Evolutionary conservation across 1,140 invertebrate species (phyloP), one percentile per base, ranked within the genome.

Genomic region (Brachionus paranguensis): DNA sequence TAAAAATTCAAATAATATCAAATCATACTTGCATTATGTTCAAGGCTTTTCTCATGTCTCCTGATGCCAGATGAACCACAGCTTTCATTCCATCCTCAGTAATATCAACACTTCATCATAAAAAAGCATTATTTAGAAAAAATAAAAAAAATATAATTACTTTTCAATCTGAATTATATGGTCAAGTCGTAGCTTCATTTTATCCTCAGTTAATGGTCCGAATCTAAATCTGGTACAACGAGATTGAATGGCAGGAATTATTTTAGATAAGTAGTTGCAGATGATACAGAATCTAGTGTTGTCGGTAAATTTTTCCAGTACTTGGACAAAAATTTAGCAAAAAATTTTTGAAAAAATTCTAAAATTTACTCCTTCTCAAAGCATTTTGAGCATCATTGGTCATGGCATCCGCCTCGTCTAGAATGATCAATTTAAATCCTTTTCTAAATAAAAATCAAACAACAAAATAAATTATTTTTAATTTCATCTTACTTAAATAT

Each of bases 341-440:
- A 55, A 83, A 41, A 29, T 50, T 60, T 1, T 33, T 70, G 33
- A 27, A 84, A 43, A 84, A 1, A 68, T 64, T 33, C 8, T 24
- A 20, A 37, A 20, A 33, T 91, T 92, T 91, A 96, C 95, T 96
- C 93, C 97, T 93, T 86, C 97, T 92, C 2, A 99, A 90, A 41
- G 97, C 97, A 93, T 98, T 99, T 89, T 99, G 98, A 3, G 98
- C 98, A 93, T 99, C 97, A 88, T 96, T 95, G 3, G 98, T 99
- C 98, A 99, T 99, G 2, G 97, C 96, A 92, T 99, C 98, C 10
- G 97, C 97, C 92, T 99, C 98, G 92, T 99, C 98, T 11, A 99
- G 89, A 86, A 99, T 99, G 60, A 99, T 95, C 12, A 99, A 91
- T 89, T 99, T 99, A 85, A 95, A 96, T 3, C 95, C 94, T 78